Evolutionary conservation across 2,113 vertebrate genomes (phyloP), one percentile per base, ranked within the genome.

Genomic region (Passer montanus): DNA sequence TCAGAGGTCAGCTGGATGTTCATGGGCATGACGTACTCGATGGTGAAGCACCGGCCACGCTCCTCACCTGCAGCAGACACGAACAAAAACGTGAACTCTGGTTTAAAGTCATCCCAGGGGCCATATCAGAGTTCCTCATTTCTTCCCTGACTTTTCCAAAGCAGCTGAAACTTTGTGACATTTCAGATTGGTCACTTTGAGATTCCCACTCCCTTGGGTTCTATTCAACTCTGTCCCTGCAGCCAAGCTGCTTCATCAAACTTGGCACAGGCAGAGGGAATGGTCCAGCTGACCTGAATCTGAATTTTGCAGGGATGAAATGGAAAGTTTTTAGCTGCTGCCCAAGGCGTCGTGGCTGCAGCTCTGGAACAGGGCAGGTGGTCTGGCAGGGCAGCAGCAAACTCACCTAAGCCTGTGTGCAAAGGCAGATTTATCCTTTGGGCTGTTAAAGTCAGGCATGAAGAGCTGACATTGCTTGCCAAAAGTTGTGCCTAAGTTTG

Each of bases 1-100:
- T 99, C 99, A 1, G 99, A 99, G 0, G 99, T 99, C 97, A 99
- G 97, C 97, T 99, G 99, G 89, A 99, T 96, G 28, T 98, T 99
- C 95, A 98, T 98, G 41, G 99, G 99, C 99, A 99, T 99, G 97
- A 99, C 98, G 5, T 99, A 99, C 46, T 99, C 99, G 7, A 99
- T 99, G 64, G 99, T 99, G 97, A 99, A 99, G 95, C 99, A 99
- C 47, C 98, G 98, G 8, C 99, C 99, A 22, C 98, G 98, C 95
- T 99, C 99, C 30, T 99, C 99, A n/a, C 99, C 99, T 99, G 95
- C 2, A 31, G 96, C 95, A 66, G 30, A 64, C 49, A 68, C n/a
- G 53, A 30, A 60, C 6, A 55, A 23, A 87, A 67, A 3, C 0
- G 0, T 6, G n/a, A 74, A 6, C 13, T 9, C 17, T 39, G 55